These are phyloP conservation scores for Magallana gigas DNA, from an alignment of 1,140 invertebrate species.

Conservation along the genomic window DNA sequence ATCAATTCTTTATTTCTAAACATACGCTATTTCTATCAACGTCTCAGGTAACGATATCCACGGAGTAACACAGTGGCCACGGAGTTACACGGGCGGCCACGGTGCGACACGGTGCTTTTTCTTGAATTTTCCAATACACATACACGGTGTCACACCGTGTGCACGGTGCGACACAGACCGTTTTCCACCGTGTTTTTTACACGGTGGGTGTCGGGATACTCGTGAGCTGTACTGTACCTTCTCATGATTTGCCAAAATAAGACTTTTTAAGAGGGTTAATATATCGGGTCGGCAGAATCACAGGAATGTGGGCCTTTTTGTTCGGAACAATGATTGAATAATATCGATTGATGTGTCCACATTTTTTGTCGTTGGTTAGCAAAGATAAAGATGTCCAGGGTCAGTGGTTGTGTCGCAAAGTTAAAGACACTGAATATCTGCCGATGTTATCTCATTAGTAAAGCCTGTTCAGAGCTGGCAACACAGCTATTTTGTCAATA, in stretches of 20 bases:
- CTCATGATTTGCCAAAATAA: background rate
- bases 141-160: no score
- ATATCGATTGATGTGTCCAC: slow-evolving; percentile 18
- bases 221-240: no score
- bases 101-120: no score
- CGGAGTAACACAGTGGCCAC: no score
- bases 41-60: no score
- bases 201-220: no score
- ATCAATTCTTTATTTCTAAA: no score
- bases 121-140: no score
- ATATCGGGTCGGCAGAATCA: background rate
- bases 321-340: slow-evolving; percentile 19
- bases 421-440: slow-evolving; percentile 27
- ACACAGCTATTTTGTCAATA: slow-evolving; percentile 12
- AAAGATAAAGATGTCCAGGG: slow-evolving; percentile 17
- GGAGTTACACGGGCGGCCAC: no score
- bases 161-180: no score
- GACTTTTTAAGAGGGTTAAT: slow-evolving; percentile 31
- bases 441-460: slow-evolving; percentile 3
- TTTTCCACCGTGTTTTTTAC: no score
- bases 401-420: slow-evolving; percentile 2
- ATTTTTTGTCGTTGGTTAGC: slow-evolving; percentile 12
- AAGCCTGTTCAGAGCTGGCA: background rate
- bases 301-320: background rate
- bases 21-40: no score